These are phyloP conservation scores for Symphodus melops DNA, from an alignment of 2,113 vertebrate species.

Conservation along the genomic window DNA sequence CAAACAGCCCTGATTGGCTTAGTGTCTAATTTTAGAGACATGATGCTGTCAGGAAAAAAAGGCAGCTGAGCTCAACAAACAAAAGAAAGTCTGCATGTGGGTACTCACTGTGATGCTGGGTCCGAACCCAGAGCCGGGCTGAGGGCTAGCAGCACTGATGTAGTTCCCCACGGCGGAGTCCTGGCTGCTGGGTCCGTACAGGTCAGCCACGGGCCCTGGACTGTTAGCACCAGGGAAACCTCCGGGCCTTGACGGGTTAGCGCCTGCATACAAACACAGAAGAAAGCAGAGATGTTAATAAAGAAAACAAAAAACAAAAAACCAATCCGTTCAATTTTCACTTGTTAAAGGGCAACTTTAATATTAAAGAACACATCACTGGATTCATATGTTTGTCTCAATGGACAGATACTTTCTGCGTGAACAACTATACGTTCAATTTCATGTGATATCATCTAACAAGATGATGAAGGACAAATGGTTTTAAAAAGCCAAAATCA, in stretches of 20 bases:
- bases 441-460: not conserved
- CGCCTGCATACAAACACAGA: conserved; percentile 89
- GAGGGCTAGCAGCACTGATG: conserved; percentile 98
- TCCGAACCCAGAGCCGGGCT: conserved; percentile 96
- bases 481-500: conserved; percentile 12
- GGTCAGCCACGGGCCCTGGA: conserved; percentile 95
- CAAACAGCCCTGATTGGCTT: conserved; percentile 10
- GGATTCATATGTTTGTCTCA: conserved; percentile 65
- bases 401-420: conserved; percentile 12
- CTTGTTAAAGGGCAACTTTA: conserved; percentile 21
- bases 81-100: not conserved
- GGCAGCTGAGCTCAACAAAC: conserved; percentile 26
- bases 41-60: conserved; percentile 28
- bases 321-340: conserved; percentile 28
- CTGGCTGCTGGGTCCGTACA: conserved; percentile 97
- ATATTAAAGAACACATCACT: conserved; percentile 71
- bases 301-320: conserved; percentile 34
- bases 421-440: conserved; percentile 16
- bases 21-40: conserved; percentile 44
- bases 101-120: conserved; percentile 98
- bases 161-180: conserved; percentile 99
- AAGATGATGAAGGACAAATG: conserved; percentile 36
- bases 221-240: conserved; percentile 97
- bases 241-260: conserved; percentile 94
- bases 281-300: conserved; percentile 82